Conservation (phyloP, 2,888 invertebrate genomes). For the Pristionchus entomophagus region DNA sequence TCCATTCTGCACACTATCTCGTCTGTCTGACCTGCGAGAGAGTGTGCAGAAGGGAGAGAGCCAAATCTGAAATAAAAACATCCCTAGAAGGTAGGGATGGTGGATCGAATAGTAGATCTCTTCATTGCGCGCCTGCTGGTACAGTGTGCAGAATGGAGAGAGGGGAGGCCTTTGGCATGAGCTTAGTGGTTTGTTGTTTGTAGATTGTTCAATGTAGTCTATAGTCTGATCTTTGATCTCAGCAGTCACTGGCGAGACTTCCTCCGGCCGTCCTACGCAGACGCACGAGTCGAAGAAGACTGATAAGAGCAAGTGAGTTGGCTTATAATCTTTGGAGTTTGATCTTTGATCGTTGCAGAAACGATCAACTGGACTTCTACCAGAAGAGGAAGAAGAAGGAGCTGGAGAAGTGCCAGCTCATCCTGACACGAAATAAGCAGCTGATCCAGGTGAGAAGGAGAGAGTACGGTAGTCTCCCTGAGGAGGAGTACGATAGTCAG, state of each 20-base stretch:
- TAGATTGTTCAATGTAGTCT: not conserved
- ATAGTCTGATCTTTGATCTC: not conserved
- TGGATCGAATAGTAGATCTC: not conserved
- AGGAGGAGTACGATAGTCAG: not conserved
- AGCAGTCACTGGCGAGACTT: not conserved
- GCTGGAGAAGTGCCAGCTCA: not conserved
- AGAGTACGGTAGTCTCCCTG: not conserved
- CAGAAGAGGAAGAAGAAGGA: not conserved
- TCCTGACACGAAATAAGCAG: not conserved
- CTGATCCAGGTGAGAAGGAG: not conserved
- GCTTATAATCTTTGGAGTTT: not conserved
- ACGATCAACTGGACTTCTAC: not conserved
- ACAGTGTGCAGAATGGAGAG: too few species aligned
- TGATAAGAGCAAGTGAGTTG: not conserved
- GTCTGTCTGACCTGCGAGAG: not conserved
- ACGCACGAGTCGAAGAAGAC: not conserved
- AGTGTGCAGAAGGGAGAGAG: too few species aligned
- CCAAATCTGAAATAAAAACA: too few species aligned
- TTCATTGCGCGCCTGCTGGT: not conserved
- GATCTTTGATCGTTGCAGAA: not conserved
- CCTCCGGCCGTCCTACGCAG: not conserved
- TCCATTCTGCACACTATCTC: too few species aligned
- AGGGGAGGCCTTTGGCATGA: not conserved
- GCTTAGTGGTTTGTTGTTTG: not conserved
- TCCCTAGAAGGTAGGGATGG: not conserved